These are phyloP conservation scores for silkworm (Bombyx mori) DNA, from an alignment of 1,140 invertebrate genomes.

Conservation along the genomic window DNA sequence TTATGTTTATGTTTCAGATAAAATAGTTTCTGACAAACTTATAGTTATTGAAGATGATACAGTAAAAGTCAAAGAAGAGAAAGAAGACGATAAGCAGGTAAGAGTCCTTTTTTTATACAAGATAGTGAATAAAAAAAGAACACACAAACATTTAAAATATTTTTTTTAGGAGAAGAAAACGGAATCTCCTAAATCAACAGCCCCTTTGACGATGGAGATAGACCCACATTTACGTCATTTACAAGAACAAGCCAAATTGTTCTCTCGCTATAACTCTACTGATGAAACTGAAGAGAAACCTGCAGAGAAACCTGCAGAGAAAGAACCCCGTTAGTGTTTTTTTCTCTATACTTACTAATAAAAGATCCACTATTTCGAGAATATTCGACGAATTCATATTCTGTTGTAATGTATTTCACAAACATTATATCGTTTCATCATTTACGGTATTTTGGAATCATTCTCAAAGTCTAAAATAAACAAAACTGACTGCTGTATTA, in stretches of 20 bases:
- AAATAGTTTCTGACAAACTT: slow-evolving; percentile 67
- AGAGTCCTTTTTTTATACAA: not conserved
- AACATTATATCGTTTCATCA: too few species aligned
- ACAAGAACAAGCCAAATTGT: slow-evolving; percentile 64
- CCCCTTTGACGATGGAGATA: slow-evolving; percentile 66
- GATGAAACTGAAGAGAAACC: slow-evolving; percentile 32
- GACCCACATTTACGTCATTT: slow-evolving; percentile 59
- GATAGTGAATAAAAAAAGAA: not conserved
- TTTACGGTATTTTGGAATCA: too few species aligned
- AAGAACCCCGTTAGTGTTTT: slow-evolving; percentile 51
- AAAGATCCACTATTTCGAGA: too few species aligned
- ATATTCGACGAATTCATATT: too few species aligned
- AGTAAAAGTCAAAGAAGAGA: slow-evolving; percentile 59
- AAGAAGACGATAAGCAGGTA: slow-evolving; percentile 44
- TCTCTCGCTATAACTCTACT: slow-evolving; percentile 59
- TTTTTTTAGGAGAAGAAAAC: slow-evolving; percentile 46
- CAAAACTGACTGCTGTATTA: too few species aligned
- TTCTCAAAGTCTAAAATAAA: too few species aligned
- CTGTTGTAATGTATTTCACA: too few species aligned
- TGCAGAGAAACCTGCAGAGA: slow-evolving; percentile 25
- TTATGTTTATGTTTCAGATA: slow-evolving; percentile 38
- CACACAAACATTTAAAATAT: not conserved
- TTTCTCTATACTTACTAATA: not conserved
- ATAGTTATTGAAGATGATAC: slow-evolving; percentile 58
- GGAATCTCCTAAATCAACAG: slow-evolving; percentile 58